These are phyloP conservation scores for Silurus lanzhouensis DNA, from an alignment of 2,797 vertebrate genomes.

Conservation along the genomic window DNA sequence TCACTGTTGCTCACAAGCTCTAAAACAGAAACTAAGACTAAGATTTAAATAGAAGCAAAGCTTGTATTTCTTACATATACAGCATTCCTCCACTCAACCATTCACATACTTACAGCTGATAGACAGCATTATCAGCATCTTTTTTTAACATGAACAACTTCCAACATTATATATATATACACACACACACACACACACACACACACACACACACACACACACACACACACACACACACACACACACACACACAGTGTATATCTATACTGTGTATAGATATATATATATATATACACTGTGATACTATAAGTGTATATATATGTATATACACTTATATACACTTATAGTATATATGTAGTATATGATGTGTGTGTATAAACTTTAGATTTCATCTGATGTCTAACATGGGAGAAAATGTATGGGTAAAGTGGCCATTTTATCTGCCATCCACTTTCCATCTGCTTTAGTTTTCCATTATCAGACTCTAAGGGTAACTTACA, in stretches of 20 bases:
- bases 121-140: too few relatives aligned
- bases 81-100: neutral
- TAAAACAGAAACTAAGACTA: neutral
- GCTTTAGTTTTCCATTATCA: neutral
- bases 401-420: neutral
- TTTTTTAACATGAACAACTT: too few relatives aligned
- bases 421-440: neutral
- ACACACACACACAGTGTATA: too few relatives aligned
- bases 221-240: too few relatives aligned
- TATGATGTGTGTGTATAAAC: neutral
- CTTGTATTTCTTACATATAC: neutral
- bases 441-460: neutral
- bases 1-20: neutral
- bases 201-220: too few relatives aligned
- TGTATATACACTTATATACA: too few relatives aligned
- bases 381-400: slow-evolving; percentile 3
- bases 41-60: neutral
- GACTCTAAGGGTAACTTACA: slow-evolving; percentile 7
- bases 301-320: too few relatives aligned
- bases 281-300: too few relatives aligned
- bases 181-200: too few relatives aligned
- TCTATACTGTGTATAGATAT: too few relatives aligned
- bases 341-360: too few relatives aligned
- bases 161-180: too few relatives aligned
- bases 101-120: neutral